Evolutionary conservation across 2,113 vertebrate genomes (phyloP), one percentile per base, ranked within the genome.

Genomic region (Eulemur rufifrons): DNA sequence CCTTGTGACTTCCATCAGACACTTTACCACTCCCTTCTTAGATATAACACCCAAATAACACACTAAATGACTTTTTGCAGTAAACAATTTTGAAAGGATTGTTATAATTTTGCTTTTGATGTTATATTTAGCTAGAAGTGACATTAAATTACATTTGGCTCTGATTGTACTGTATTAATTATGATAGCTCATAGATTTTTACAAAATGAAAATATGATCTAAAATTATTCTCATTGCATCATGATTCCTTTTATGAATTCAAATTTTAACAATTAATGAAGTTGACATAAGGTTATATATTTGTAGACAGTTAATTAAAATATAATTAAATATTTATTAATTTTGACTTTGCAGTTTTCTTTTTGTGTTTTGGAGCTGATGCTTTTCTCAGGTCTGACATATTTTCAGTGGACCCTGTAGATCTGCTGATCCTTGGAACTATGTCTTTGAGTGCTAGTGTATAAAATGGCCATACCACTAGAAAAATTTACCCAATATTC

Each of bases 261-360:
- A 94, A 88, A 83, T 74, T 94, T 94, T 93, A 94, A 88, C 85
- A 96, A 63, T 92, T 96, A 95, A 80, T 93, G 61, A 89, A 64
- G 61, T 74, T 96, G 47, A 92, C 39, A 95, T 89, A 80, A 83
- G n/a, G 64, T 93, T 89, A 94, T 93, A 21, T 11, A 82, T 89
- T 87, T 94, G 47, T 80, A 94, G 86, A 78, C 29, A 91, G 95
- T 96, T 94, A 96, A 94, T 94, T 91, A 97, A 94, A 97, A 63
- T 94, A 73, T 88, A 85, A 94, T 90, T 81, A 96, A 96, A 85
- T 73, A 80, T 95, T 91, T 92, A 95, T 86, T 89, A 94, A 86
- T 95, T 90, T 91, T 90, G 8, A 74, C 20, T 42, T 89, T 80
- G 17, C 32, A 73, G 14, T 74, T 94, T 77, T 73, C 52, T 68